Evolutionary conservation across 2,113 vertebrate genomes (phyloP).

Genomic region (Conger conger): DNA sequence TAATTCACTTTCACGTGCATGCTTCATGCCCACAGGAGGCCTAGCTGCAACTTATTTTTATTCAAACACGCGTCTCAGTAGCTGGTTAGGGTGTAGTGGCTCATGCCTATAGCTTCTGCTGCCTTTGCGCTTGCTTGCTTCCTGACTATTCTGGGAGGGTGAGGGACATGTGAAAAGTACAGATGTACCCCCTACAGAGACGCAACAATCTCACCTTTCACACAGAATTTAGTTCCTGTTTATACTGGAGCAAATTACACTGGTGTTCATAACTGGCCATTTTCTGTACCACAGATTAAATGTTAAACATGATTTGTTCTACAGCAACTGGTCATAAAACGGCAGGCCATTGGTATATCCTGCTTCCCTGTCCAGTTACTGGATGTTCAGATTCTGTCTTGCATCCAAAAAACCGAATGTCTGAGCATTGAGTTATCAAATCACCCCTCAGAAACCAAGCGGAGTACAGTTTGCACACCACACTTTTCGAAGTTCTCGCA

Average conservation of each 20-base stretch:
- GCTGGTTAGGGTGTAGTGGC: conserved; percentile 8
- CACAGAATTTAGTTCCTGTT: background rate
- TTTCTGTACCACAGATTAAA: background rate
- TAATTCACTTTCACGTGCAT: conserved; percentile 74
- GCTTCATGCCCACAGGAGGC: conserved; percentile 48
- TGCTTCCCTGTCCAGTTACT: background rate
- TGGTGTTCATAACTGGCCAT: background rate
- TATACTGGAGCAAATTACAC: background rate
- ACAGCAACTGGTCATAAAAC: background rate
- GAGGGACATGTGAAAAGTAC: background rate
- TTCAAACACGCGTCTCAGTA: conserved; percentile 28
- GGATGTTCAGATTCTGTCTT: too few species aligned
- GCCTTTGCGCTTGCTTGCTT: conserved; percentile 39
- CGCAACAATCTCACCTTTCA: background rate
- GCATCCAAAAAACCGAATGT: background rate
- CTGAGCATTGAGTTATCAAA: background rate
- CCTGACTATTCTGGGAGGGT: background rate
- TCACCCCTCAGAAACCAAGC: too few species aligned
- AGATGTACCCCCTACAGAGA: background rate
- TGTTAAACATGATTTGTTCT: background rate
- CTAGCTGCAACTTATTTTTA: conserved; percentile 39
- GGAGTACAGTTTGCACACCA: background rate
- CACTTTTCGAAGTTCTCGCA: background rate
- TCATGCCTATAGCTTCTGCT: conserved; percentile 23
- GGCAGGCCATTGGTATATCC: background rate